A percentile compares a stretch with the other conserved stretches of the same genome.
Evolutionary conservation across 30 jellyfish, hydroid and myxozoan species (phyloP).

Genomic region (Hydra vulgaris): DNA sequence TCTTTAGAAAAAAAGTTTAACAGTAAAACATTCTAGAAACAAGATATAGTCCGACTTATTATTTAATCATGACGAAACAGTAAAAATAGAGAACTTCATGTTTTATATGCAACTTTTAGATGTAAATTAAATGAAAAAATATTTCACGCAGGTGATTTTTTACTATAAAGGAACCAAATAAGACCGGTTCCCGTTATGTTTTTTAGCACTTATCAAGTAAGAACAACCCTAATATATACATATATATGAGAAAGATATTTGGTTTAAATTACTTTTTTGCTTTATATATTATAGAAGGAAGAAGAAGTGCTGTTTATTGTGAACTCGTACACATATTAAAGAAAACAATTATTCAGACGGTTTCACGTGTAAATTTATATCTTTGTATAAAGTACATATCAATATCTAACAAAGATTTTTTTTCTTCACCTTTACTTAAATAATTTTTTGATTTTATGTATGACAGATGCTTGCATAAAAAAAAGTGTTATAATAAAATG

Average conservation of each 20-base stretch:
- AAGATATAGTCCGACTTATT: background rate
- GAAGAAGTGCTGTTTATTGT: conserved; percentile 77
- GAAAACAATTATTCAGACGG: no score
- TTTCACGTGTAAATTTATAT: no score
- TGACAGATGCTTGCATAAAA: no score
- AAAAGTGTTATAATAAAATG: no score
- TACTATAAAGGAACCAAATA: background rate
- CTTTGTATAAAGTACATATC: no score
- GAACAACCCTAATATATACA: background rate
- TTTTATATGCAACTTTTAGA: background rate
- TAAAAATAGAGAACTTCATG: background rate
- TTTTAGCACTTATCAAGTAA: background rate
- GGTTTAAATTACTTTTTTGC: no score
- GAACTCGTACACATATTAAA: conserved; percentile 64
- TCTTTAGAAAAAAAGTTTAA: background rate
- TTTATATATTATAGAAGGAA: conserved; percentile 77
- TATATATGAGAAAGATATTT: no score
- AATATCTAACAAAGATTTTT: no score
- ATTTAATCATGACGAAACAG: background rate
- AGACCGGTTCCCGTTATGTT: background rate
- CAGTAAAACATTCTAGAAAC: background rate
- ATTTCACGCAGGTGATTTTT: background rate
- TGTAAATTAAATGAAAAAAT: background rate
- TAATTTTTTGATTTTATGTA: no score
- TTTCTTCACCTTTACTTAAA: no score